Base-by-base conservation (phyloP, 2,113 vertebrate species). In the Podocnemis expansa region DNA sequence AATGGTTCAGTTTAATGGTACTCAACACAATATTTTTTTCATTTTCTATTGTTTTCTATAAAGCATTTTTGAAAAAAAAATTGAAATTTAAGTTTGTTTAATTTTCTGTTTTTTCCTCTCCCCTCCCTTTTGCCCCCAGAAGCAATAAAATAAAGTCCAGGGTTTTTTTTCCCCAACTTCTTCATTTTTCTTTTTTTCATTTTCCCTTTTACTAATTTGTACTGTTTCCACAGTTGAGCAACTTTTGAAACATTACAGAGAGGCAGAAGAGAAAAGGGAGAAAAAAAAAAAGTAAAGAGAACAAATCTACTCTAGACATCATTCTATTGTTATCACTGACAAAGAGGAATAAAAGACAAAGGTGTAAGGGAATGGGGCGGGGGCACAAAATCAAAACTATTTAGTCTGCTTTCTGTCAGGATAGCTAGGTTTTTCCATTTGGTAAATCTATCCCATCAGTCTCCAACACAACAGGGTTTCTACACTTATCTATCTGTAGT, bases 381-480 rank as follows among this genome's bases (percentile, higher is more conserved):
- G 8, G 16, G 41, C 11, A 41, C 75, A 5, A 81, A 10, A 0
- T 2, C 11, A 43, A 67, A 94, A 78, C 17, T 5, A 80, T 73
- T 63, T 78, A 38, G 13, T 91, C 22, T 24, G 82, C 1, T 11
- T 87, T 60, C 89, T 89, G 17, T 60, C 84, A 86, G 10, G 29
- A 89, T 94, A 95, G 13, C 55, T 91, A 88, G 41, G n/a, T 80
- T 87, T 80, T 52, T 94, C 47, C 86, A 87, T 29, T 38, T 94
- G 84, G 91, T 96, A 95, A 80, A 14, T 9, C 10, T 49, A 70
- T 25, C 34, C 79, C 87, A 55, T 88, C 17, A 83, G 29, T 63
- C 84, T 84, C 93, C 84, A 73, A 94, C 52, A 29, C 24, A 90
- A n/a, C 24, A 38, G 78, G 73, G 38, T 91, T 93, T 97, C 87